Evolutionary conservation across 2,888 invertebrate species (phyloP).

Genomic region (Atrina japonica): DNA sequence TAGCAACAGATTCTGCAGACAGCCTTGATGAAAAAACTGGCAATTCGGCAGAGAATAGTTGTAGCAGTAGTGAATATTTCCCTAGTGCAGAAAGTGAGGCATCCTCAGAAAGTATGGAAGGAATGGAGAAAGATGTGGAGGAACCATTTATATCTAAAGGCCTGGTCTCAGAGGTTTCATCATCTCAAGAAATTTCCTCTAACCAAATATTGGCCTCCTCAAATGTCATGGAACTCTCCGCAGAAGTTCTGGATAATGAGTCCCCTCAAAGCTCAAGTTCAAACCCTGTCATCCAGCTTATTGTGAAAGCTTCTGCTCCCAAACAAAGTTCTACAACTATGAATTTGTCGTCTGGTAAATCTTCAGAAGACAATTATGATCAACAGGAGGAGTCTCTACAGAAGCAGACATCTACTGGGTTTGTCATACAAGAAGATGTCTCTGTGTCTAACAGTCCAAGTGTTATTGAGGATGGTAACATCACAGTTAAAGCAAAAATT

Average conservation of each 20-base stretch:
- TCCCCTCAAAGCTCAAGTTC: slow-evolving; percentile 4
- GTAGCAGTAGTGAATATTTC: slow-evolving; percentile 25
- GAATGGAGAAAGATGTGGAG: slow-evolving; percentile 15
- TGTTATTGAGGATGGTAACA: not conserved
- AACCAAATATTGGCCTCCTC: not conserved
- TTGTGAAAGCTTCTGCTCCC: not conserved
- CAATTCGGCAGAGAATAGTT: not conserved
- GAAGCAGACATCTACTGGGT: slow-evolving; percentile 21
- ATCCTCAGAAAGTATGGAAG: slow-evolving; percentile 5
- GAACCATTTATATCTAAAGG: not conserved
- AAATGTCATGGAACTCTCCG: slow-evolving; percentile 32
- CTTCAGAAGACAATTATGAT: not conserved
- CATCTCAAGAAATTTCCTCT: not conserved
- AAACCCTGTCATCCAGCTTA: not conserved
- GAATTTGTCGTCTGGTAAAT: not conserved
- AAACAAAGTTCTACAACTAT: not conserved
- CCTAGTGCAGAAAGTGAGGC: slow-evolving; percentile 14
- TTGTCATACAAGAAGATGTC: not conserved
- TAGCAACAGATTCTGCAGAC: slow-evolving; percentile 20
- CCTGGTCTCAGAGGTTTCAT: not conserved
- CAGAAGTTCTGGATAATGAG: slow-evolving; percentile 17
- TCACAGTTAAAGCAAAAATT: slow-evolving; percentile 14
- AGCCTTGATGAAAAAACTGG: slow-evolving; percentile 21
- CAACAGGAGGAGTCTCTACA: not conserved
- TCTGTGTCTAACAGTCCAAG: not conserved